Base-by-base conservation (phyloP, 2,113 vertebrate genomes). In the Saguinus midas region DNA sequence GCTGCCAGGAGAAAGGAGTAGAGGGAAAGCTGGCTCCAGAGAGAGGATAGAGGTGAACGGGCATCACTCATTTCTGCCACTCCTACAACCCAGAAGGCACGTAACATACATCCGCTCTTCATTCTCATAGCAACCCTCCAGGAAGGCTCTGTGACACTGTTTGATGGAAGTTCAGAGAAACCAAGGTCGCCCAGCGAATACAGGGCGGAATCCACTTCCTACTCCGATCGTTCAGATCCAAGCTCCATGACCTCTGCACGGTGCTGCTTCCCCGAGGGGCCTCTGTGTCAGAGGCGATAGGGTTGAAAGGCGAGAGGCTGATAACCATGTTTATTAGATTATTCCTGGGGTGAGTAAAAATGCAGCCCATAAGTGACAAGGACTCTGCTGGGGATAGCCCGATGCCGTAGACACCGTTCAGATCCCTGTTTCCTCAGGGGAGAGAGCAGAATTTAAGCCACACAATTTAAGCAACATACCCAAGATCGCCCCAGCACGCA, bases 71-170 rank as follows among this genome's bases (percentile, higher is more conserved):
- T 35, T 14, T 37, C 45, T n/a, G 29, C 52, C 61, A 9, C 10
- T 58, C 57, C n/a, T 17, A 32, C 18, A 25, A 32, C 64, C 55
- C 17, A 5, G 9, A 1, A 55, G 45, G 32, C 10, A 6, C 14
- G 2, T 20, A 27, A 14, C 17, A 14, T 8, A 13, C 45, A 3
- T 23, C 16, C 1, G 0, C 66, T 43, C 50, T 55, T 35, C 55
- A 23, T 50, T 45, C 66, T 45, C 57, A 13, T 45, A 25, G 32
- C 9, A 37, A 3, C 78, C 48, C 70, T 70, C 57, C 4, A 13
- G 27, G 76, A 35, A 27, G 55, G 32, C 2, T 23, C 17, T 3
- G 7, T 3, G 27, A 37, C 32, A 55, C 20, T 20, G 8, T 32
- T 37, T 23, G 23, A 45, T 25, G 43, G 37, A 76, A 32, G 37